Evolutionary conservation across 2,113 vertebrate genomes (phyloP), one percentile per base, ranked within the genome.

Genomic region (Syngnathoides biaculeatus): DNA sequence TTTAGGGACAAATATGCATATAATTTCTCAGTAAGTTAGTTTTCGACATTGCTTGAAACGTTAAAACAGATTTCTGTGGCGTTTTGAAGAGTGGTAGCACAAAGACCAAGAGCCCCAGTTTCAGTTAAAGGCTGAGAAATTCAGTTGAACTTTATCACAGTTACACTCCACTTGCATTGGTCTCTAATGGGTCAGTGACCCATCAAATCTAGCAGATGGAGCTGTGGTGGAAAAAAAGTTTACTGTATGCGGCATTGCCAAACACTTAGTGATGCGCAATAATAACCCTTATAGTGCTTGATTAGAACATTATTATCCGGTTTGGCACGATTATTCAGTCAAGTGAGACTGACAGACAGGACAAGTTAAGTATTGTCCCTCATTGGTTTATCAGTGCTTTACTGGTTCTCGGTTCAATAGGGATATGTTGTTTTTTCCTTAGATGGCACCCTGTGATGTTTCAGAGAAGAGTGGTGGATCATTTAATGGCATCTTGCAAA

Each of bases 391-490:
- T 57, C 7, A 8, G 26, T 57, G 7, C 45, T 48, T 48, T 48
- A 48, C 42, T 43, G 9, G 5, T 26, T 55, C 24, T 26, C 12
- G 52, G 52, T 26, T 11, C 52, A 55, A 8, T 38, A 1, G n/a
- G 13, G 38, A 11, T 38, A 11, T 58, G 3, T 19, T 57, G 10
- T 30, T 22, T 59, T 30, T 61, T 40, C 11, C 10, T 40, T 39
- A 40, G 39, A 26, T 62, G 40, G 26, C 60, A 62, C 60, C 20
- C 8, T 62, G 40, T 26, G 40, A 62, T 43, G 60, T 15, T 62
- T 43, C n/a, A 43, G 22, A 62, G 60, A 62, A 26, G 39, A 62
- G 26, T 62, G 26, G 60, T n/a, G 43, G 40, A 62, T 62, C 60
- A 62, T 43, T 43, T n/a, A 62, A 45, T 62, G 60, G n/a, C 60